Evolutionary conservation across 1,140 invertebrate genomes (phyloP).

Genomic region (Leptinotarsa texana): DNA sequence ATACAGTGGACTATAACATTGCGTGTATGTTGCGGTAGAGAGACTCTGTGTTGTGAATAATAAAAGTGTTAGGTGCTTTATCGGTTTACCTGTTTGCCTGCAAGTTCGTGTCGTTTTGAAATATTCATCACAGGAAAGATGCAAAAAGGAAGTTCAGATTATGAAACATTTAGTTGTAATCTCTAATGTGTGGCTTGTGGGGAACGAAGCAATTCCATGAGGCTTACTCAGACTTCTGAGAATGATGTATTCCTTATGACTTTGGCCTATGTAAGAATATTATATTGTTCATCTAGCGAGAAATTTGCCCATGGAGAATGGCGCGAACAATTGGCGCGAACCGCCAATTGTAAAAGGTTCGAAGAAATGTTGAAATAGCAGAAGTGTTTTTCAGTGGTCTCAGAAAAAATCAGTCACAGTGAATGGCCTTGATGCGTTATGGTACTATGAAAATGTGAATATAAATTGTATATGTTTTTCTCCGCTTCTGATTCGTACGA

Average conservation of each 20-base stretch:
- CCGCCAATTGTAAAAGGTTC: no score
- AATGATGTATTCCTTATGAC: not conserved
- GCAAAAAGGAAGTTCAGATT: not conserved
- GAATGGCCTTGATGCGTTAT: no score
- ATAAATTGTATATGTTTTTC: no score
- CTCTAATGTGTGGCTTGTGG: not conserved
- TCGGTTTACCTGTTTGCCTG: constrained; percentile 10
- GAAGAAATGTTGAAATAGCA: no score
- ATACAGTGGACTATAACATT: constrained; percentile 1
- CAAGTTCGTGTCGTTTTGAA: not conserved
- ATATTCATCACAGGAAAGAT: not conserved
- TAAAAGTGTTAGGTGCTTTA: constrained; percentile 21
- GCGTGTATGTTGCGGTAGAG: not conserved
- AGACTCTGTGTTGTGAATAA: constrained; percentile 20
- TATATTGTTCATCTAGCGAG: no score
- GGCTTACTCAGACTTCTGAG: not conserved
- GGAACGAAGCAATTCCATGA: not conserved
- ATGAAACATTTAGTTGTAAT: not conserved
- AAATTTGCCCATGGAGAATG: no score
- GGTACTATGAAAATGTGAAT: no score
- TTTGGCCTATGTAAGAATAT: not conserved
- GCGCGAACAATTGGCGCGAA: no score
- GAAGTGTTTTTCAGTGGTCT: no score
- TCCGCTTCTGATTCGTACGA: no score
- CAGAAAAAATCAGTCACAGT: no score